Percentiles rank a stretch among this genome's conserved stretches.
These are phyloP conservation scores for Aleiodes alternator DNA, from an alignment of 2,888 invertebrate species.

Conservation along the genomic window DNA sequence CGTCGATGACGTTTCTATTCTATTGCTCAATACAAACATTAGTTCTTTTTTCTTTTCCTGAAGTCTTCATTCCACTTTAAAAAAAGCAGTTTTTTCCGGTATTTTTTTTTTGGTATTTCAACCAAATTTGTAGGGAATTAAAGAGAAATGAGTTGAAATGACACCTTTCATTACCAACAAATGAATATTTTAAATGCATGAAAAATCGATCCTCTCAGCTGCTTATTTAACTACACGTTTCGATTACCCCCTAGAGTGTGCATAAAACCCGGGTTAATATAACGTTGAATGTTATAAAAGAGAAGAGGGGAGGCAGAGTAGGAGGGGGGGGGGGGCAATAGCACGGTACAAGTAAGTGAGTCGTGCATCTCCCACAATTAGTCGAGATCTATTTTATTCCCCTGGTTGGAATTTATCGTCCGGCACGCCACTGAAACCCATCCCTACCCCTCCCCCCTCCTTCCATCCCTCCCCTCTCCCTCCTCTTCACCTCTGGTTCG, in stretches of 20 bases:
- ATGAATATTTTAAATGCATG: neutral
- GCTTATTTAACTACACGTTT: slow-evolving; percentile 20
- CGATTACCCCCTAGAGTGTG: neutral
- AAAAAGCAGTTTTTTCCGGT: too few relatives aligned
- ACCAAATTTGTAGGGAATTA: too few relatives aligned
- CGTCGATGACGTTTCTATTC: slow-evolving; percentile 5
- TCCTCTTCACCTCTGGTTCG: slow-evolving; percentile 28
- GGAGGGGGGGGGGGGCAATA: slow-evolving; percentile 9
- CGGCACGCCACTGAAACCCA: slow-evolving; percentile 66
- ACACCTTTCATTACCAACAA: neutral
- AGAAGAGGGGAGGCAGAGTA: slow-evolving; percentile 13
- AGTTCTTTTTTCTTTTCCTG: too few relatives aligned
- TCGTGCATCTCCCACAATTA: slow-evolving; percentile 75
- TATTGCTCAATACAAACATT: slow-evolving; percentile 2
- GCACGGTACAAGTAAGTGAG: slow-evolving; percentile 64
- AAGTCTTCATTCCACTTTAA: too few relatives aligned
- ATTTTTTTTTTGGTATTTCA: too few relatives aligned
- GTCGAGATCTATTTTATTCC: slow-evolving; percentile 74
- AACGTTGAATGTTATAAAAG: slow-evolving; percentile 21
- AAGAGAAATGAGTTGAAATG: too few relatives aligned
- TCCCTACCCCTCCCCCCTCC: neutral
- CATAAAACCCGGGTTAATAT: slow-evolving; percentile 20
- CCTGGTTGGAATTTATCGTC: slow-evolving; percentile 71
- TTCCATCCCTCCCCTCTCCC: too few relatives aligned
- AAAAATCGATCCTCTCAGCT: slow-evolving; percentile 14